Evolutionary conservation across 2,797 vertebrate species (phyloP), one percentile per base, ranked within the genome.

Genomic region (Oreortyx pictus): DNA sequence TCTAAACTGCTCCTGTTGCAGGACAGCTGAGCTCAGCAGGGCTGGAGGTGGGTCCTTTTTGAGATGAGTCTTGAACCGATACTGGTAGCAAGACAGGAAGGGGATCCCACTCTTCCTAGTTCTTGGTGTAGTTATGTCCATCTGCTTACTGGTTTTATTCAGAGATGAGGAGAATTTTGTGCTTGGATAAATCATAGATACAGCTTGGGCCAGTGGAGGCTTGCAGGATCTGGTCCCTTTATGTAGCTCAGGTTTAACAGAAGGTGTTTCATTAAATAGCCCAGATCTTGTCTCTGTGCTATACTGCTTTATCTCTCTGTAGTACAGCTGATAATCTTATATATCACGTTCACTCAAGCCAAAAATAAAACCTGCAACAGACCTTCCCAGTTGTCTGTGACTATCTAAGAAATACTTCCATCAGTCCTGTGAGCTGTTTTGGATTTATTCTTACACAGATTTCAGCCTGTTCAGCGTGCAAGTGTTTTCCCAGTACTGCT

Each of bases 261-360:
- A 82, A 96, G 86, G 87, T 93, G 93, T 96, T 95, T 95, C 96
- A 95, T 96, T 94, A 95, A 95, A 76, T 11, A 83, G 60, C 66
- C 76, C 87, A 88, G 93, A 39, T 80, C 85, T 83, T 57, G 59
- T 91, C 86, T 94, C 76, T 72, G 54, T 80, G 90, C 78, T 70
- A 0, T 43, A 31, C 47, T 93, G 82, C 37, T 93, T 90, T 89
- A 79, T 96, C 89, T 92, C 56, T 47, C 70, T 81, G 79, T 88
- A 86, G 74, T 60, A 33, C 84, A 56, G 78, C 89, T 93, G 89
- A 93, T 93, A 89, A 91, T 81, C 85, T 89, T 66, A 49, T 41
- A 52, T 12, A 61, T 83, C 64, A 39, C 20, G 2, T 89, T 94
- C 81, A 79, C 86, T 76, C 82, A 70, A 80, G 92, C 94, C 92